A percentile compares a stretch with the other conserved stretches of the same genome.
Evolutionary conservation across 2,888 invertebrate genomes (phyloP).

Genomic region (Adelphocoris suturalis): DNA sequence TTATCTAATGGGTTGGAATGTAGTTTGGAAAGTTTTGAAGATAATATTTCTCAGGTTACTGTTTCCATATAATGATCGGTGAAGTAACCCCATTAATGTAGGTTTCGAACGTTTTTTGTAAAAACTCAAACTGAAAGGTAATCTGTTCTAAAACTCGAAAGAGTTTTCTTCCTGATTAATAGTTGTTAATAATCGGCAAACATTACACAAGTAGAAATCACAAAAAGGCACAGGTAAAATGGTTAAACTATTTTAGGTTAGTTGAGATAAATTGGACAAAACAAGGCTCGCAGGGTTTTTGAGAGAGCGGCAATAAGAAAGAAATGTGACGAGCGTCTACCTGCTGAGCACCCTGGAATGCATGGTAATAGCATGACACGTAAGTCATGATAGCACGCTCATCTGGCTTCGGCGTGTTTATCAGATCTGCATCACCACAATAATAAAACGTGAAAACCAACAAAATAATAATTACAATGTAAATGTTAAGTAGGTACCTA

Average conservation of each 20-base stretch:
- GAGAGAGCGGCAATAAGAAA: not conserved
- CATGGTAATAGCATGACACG: slow-evolving; percentile 99
- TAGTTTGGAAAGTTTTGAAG: no score
- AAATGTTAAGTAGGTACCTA: no score
- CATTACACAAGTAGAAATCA: not conserved
- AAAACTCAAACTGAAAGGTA: no score
- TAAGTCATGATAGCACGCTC: slow-evolving; percentile 99
- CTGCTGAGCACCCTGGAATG: slow-evolving; percentile 99
- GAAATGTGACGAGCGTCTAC: slow-evolving; percentile 79
- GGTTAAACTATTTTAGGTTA: not conserved
- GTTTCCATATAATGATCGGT: no score
- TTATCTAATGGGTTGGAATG: no score
- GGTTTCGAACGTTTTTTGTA: no score
- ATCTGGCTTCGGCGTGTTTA: slow-evolving; percentile 99
- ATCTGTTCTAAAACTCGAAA: not conserved
- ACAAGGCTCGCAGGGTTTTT: not conserved
- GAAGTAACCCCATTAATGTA: no score
- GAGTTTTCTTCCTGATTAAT: not conserved
- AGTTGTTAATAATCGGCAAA: not conserved
- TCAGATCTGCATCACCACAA: slow-evolving; percentile 88
- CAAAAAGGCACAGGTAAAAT: not conserved
- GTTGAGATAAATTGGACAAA: not conserved
- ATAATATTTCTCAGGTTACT: no score
- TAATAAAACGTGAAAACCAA: slow-evolving; percentile 58
- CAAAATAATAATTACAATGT: no score